Base-by-base conservation (phyloP, 1,140 invertebrate species). In the Pogonognathellus flavescens region DNA sequence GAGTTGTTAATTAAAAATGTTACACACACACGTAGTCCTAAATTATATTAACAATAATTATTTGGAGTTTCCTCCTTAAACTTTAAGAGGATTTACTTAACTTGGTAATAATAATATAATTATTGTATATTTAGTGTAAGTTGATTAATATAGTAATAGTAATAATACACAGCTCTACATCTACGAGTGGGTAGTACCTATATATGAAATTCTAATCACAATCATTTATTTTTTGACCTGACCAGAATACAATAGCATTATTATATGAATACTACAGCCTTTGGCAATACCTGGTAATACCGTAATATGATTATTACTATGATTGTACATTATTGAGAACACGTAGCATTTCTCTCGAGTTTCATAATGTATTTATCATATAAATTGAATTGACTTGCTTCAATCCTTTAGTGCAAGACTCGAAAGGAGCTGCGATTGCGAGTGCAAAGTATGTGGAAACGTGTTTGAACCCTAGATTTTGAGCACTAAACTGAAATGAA, bases 181-280 rank as follows among this genome's bases (percentile, higher is more conserved):
- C 5, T 60, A n/a, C n/a, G 18, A 20, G n/a, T n/a, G n/a, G n/a
- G n/a, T n/a, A n/a, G 59, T 60, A 60, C n/a, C n/a, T 60, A 60
- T 20, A 60, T 18, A 18, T 1, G n/a, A n/a, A 41, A 41, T 41
- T 41, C 31, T 41, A 60, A 16, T 18, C 59, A 20, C n/a, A 16
- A 20, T 18, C n/a, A 41, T 18, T 20, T 20, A 5, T 60, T 1
- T 20, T 60, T 60, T 60, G 59, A 60, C 59, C 59, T 20, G 59
- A 60, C 4, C 59, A 18, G 59, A 60, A 60, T 60, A 60, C 59
- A 60, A 60, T 59, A 14, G 57, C n/a, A n/a, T n/a, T 59, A 59
- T 18, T n/a, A 59, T 14, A 59, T 59, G 31, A 41, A 41, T 41
- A 41, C 31, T 41, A 41, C 31, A 41, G 31, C 31, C 31, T 41